Percentiles rank a stretch among this genome's conserved stretches.
Evolutionary conservation across 2,888 invertebrate genomes (phyloP).

Genomic region (Latheticus oryzae): DNA sequence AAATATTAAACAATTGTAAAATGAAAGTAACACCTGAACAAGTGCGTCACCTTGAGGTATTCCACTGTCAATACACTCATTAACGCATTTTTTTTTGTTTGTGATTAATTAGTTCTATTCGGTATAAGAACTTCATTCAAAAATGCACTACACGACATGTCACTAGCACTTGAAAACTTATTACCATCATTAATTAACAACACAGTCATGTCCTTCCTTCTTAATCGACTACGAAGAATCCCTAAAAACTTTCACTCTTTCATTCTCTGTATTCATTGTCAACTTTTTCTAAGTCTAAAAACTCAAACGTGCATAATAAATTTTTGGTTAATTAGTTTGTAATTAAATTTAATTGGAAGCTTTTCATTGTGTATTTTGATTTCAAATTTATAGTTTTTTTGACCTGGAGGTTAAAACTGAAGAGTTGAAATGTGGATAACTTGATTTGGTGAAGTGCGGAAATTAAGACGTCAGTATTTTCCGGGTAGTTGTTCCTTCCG

Average conservation of each 20-base stretch:
- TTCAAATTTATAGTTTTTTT: not conserved
- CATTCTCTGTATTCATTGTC: not conserved
- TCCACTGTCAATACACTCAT: conserved; percentile 2
- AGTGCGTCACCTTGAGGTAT: conserved; percentile 5
- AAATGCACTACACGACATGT: not conserved
- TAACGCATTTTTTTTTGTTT: conserved; percentile 4
- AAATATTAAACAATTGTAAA: no score
- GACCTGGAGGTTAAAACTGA: conserved; percentile 2
- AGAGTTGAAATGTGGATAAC: not conserved
- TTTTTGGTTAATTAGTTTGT: conserved; percentile 3
- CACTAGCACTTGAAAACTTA: not conserved
- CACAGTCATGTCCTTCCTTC: conserved; percentile 5
- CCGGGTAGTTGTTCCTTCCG: not conserved
- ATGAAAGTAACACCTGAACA: conserved; percentile 5
- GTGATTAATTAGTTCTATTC: not conserved
- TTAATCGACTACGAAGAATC: conserved; percentile 2
- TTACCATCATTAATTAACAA: not conserved
- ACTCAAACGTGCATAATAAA: not conserved
- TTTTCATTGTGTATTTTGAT: conserved; percentile 6
- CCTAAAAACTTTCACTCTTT: conserved; percentile 8
- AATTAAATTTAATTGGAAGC: conserved; percentile 11
- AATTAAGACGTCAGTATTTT: conserved; percentile 2
- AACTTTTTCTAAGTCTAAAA: not conserved
- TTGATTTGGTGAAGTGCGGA: conserved; percentile 5
- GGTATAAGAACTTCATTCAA: no score